Base-by-base conservation (phyloP, 2,888 invertebrate genomes). In the Coleophora flavipennella region DNA sequence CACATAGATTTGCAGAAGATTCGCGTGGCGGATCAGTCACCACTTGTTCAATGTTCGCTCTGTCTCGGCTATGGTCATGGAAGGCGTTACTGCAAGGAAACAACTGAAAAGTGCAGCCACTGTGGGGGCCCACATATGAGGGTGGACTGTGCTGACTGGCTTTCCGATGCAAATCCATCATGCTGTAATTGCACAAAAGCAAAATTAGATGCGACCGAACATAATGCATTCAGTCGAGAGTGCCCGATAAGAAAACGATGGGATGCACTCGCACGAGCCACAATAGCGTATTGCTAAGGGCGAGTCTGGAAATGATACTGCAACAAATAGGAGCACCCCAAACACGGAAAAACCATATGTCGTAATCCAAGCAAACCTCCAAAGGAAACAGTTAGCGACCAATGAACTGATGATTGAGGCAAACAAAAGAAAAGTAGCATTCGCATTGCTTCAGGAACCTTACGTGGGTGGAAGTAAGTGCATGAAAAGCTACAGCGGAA, bases 1-100 rank as follows among this genome's bases (percentile, higher is more conserved):
- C 40, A 48, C 36, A 40, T 56, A 2, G 52, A 48, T 9, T 36
- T 53, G 0, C 46, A 51, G n/a, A 28, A 45, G 8, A 40, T 38
- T 8, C 25, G 31, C 7, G 38, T 45, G 0, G 14, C n/a, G 2
- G 51, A 51, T 39, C 49, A 50, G 9, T 46, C 50, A 0, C 51
- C 51, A 0, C 38, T 50, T 0, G 40, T 51, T 0, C 50, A 49
- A 20, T 49, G 36, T 20, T n/a, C 40, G n/a, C 8, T 12, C 2
- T 36, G 36, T 27, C 33, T 36, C 2, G 40, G 33, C 0, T 36
- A 33, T 13, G 33, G 40, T 1, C 33, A 14, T 10, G 10, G 29
- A 8, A 29, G 10, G 10, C 7, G 10, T 4, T 29, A 9, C 8
- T 29, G 29, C 29, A 29, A 29, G 10, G 29, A 9, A 3, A 29